Conservation (phyloP, 2,797 vertebrate genomes). For the Nannoperca australis region DNA sequence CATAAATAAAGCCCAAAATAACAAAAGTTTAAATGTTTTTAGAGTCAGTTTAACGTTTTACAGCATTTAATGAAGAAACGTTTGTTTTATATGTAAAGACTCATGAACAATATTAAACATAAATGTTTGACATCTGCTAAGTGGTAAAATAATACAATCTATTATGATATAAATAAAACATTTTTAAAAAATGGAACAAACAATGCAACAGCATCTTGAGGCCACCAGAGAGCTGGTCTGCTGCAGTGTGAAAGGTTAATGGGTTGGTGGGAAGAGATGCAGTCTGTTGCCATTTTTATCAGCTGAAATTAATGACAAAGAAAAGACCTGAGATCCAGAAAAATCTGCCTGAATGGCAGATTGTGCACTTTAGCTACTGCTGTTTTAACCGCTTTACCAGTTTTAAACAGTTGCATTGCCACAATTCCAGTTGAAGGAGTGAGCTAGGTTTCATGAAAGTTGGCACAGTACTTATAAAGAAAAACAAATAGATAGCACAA, state of each 20-base stretch:
- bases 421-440: constrained; percentile 14
- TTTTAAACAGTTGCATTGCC: background rate
- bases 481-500: constrained; percentile 4
- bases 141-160: background rate
- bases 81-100: constrained; percentile 6
- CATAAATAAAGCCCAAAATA: background rate
- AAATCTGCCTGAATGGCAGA: too few species aligned
- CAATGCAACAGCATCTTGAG: background rate
- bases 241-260: background rate
- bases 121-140: background rate
- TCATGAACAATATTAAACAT: constrained; percentile 6
- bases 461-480: constrained; percentile 16
- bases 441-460: constrained; percentile 13
- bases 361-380: too few species aligned
- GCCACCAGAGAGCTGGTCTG: background rate
- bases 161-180: background rate
- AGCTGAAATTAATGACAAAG: background rate
- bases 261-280: background rate
- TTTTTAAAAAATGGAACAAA: background rate
- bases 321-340: too few species aligned
- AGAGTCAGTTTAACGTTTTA: background rate
- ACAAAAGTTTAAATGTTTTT: background rate
- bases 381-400: background rate
- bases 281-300: background rate
- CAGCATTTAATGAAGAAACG: background rate